Conservation (phyloP, 2,113 vertebrate species). For the Planiliza haematocheilus region DNA sequence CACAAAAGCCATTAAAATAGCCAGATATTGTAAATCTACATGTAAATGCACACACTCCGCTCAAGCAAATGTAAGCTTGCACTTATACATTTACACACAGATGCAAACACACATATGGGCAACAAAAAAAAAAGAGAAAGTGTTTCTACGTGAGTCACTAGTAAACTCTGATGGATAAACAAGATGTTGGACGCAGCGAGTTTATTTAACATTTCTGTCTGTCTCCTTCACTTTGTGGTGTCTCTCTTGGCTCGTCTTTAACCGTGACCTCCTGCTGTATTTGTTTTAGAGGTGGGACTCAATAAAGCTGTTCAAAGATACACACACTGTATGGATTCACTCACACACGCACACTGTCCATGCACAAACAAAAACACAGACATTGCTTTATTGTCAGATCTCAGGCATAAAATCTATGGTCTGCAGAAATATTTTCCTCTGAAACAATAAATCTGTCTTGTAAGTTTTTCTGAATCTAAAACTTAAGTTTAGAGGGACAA, state of each 20-base stretch:
- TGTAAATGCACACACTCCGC: slow-evolving; percentile 25
- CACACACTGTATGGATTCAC: slow-evolving; percentile 6
- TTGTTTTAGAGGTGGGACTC: slow-evolving; percentile 54
- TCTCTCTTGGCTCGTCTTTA: slow-evolving; percentile 55
- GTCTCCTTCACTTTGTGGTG: slow-evolving; percentile 25
- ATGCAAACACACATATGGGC: slow-evolving; percentile 18
- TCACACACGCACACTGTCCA: slow-evolving; percentile 10
- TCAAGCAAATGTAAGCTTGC: slow-evolving; percentile 23
- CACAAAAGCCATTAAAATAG: slow-evolving; percentile 49
- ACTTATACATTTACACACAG: slow-evolving; percentile 6
- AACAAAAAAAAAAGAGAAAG: slow-evolving; percentile 18
- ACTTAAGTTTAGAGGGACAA: background rate
- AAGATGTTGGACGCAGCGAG: slow-evolving; percentile 47
- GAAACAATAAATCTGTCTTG: slow-evolving; percentile 3
- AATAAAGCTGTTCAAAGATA: slow-evolving; percentile 40
- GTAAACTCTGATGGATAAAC: slow-evolving; percentile 63
- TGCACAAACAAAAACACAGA: slow-evolving; percentile 9
- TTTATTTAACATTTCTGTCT: slow-evolving; percentile 63
- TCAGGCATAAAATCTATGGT: slow-evolving; percentile 28
- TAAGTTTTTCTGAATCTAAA: slow-evolving; percentile 14
- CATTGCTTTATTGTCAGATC: slow-evolving; percentile 29
- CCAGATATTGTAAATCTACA: slow-evolving; percentile 34
- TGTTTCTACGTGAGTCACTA: slow-evolving; percentile 52
- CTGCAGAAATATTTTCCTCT: slow-evolving; percentile 1
- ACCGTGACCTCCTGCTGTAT: slow-evolving; percentile 37